Percentiles rank a stretch among this genome's conserved stretches.
Conservation (phyloP, 2,113 vertebrate genomes). For the Sander vitreus region DNA sequence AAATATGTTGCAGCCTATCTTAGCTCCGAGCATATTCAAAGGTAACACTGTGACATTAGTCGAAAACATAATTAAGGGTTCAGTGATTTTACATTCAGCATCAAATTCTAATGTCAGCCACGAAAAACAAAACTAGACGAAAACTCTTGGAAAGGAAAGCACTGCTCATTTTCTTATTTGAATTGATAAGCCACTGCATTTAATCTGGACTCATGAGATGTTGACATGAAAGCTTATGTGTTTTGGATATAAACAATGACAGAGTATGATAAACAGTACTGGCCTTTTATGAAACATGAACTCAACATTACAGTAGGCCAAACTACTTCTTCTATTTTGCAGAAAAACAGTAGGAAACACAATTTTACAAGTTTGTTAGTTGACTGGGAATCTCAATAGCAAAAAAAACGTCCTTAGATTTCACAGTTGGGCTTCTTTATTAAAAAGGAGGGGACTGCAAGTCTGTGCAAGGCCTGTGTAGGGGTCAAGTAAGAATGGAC, state of each 20-base stretch:
- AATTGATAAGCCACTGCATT: neutral
- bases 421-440: neutral
- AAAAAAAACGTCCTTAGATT: neutral
- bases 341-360: neutral
- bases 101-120: neutral
- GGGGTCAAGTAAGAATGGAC: neutral
- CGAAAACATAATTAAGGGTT: too few species aligned
- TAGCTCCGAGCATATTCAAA: neutral
- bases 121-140: neutral
- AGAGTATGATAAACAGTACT: neutral
- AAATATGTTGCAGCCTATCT: neutral
- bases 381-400: neutral
- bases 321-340: conserved; percentile 6
- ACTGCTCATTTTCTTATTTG: neutral
- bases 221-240: neutral
- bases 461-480: neutral
- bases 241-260: neutral
- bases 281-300: neutral
- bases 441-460: neutral
- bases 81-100: neutral
- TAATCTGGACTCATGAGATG: neutral
- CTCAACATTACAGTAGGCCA: neutral
- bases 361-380: neutral
- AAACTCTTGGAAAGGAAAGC: neutral
- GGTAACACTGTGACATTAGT: neutral